A percentile compares a stretch with the other conserved stretches of the same genome.
Conservation (phyloP, 2,797 vertebrate genomes). For the Cacajao melanocephalus region DNA sequence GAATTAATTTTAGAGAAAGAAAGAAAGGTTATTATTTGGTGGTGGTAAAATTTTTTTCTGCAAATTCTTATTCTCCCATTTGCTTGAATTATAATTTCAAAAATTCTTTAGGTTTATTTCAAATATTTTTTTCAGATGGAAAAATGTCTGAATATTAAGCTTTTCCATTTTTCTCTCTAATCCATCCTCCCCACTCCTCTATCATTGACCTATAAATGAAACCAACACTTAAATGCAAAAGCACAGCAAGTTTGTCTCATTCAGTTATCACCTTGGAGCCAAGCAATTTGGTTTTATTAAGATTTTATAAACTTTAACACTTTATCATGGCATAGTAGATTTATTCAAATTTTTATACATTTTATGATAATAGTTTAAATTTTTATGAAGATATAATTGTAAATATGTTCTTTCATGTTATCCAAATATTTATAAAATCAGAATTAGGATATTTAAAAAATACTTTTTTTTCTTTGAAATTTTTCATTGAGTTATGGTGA, state of each 20-base stretch:
- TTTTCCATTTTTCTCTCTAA: constrained; percentile 10
- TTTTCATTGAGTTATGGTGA: background rate
- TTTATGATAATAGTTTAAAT: constrained; percentile 12
- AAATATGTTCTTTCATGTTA: constrained; percentile 36
- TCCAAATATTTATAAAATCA: constrained; percentile 28
- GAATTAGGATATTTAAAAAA: constrained; percentile 29
- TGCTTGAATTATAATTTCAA: background rate
- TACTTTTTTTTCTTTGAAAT: background rate
- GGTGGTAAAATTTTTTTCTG: background rate
- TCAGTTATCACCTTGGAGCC: background rate
- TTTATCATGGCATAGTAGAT: background rate
- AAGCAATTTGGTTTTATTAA: background rate
- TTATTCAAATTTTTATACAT: background rate
- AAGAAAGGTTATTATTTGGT: background rate
- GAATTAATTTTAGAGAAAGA: background rate
- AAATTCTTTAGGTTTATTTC: constrained; percentile 6
- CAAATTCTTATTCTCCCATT: background rate
- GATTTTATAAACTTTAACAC: background rate
- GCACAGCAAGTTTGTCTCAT: background rate
- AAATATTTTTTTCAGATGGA: background rate
- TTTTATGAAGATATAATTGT: constrained; percentile 17
- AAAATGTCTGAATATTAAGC: background rate
- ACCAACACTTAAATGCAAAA: background rate
- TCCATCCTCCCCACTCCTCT: background rate
- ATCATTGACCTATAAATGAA: background rate